Percentiles rank a stretch among this genome's conserved stretches.
These are phyloP conservation scores for Apoda limacodes DNA, from an alignment of 2,888 invertebrate genomes.

Conservation along the genomic window DNA sequence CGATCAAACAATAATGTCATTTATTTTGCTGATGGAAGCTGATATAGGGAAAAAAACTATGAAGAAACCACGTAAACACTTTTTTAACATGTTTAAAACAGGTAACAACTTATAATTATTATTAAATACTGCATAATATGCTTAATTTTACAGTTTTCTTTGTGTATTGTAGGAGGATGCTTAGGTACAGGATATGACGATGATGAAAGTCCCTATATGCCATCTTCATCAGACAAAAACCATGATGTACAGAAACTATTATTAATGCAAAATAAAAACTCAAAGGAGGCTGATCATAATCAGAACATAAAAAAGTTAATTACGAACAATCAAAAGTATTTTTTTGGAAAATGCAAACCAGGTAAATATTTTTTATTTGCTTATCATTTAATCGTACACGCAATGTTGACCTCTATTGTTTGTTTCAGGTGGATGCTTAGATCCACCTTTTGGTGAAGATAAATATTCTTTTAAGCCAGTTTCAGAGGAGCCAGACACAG, in stretches of 20 bases:
- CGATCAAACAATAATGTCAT: constrained; percentile 52
- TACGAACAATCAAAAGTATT: constrained; percentile 22
- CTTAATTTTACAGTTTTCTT: too few species aligned
- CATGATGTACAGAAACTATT: constrained; percentile 8
- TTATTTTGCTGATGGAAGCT: constrained; percentile 42
- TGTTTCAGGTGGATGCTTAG: constrained; percentile 49
- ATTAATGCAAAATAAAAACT: constrained; percentile 14
- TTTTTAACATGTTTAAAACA: constrained; percentile 30
- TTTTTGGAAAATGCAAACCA: constrained; percentile 54
- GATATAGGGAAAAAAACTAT: constrained; percentile 24
- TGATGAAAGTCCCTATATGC: constrained; percentile 31
- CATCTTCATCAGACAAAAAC: constrained; percentile 19
- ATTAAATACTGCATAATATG: neutral
- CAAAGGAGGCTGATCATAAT: constrained; percentile 2
- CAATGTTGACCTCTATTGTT: constrained; percentile 1
- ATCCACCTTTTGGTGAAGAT: constrained; percentile 53
- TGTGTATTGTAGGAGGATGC: constrained; percentile 32
- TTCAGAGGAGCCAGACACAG: constrained; percentile 13
- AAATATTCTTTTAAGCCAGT: constrained; percentile 35
- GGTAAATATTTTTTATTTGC: constrained; percentile 27
- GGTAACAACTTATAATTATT: constrained; percentile 23
- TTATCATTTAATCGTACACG: neutral
- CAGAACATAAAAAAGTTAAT: neutral
- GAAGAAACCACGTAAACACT: constrained; percentile 21
- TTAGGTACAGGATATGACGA: constrained; percentile 33